Evolutionary conservation across 2,797 vertebrate species (phyloP).

Genomic region (Atherinosoma microstoma): DNA sequence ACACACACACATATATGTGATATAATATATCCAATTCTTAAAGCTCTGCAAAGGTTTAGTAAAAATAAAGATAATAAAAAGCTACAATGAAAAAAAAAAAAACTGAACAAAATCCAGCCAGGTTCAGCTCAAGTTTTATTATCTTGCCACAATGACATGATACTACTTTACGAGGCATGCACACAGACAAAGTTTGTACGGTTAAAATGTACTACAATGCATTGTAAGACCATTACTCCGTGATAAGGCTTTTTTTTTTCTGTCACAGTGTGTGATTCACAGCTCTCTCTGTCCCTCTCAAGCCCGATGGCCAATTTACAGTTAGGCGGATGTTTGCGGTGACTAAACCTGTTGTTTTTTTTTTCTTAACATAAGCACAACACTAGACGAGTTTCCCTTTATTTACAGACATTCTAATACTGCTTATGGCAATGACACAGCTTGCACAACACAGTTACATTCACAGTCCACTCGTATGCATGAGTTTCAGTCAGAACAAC

Average conservation of each 20-base stretch:
- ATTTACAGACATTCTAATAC: slow-evolving; percentile 91
- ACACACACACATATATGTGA: too few species aligned
- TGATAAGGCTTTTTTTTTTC: slow-evolving; percentile 87
- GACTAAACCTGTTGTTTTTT: slow-evolving; percentile 80
- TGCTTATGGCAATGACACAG: slow-evolving; percentile 84
- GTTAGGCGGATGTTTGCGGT: slow-evolving; percentile 76
- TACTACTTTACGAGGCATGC: slow-evolving; percentile 94
- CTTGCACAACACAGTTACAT: slow-evolving; percentile 85
- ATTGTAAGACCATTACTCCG: slow-evolving; percentile 83
- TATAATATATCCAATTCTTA: too few species aligned
- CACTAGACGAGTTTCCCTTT: slow-evolving; percentile 84
- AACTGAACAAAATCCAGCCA: slow-evolving; percentile 47
- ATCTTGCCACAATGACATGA: slow-evolving; percentile 86
- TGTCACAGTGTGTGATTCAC: slow-evolving; percentile 91
- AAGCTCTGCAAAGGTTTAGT: too few species aligned
- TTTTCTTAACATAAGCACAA: slow-evolving; percentile 80
- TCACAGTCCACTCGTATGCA: slow-evolving; percentile 82
- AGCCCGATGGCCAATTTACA: slow-evolving; percentile 83
- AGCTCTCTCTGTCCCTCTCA: slow-evolving; percentile 77
- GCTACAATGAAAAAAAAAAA: not conserved
- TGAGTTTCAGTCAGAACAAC: slow-evolving; percentile 77
- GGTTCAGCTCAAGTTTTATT: slow-evolving; percentile 90
- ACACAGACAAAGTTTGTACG: slow-evolving; percentile 87
- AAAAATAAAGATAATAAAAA: not conserved
- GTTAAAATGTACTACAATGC: slow-evolving; percentile 81